phyloP scores from a whole-genome alignment of 2,797 vertebrate genomes.

The Falco peregrinus region DNA sequence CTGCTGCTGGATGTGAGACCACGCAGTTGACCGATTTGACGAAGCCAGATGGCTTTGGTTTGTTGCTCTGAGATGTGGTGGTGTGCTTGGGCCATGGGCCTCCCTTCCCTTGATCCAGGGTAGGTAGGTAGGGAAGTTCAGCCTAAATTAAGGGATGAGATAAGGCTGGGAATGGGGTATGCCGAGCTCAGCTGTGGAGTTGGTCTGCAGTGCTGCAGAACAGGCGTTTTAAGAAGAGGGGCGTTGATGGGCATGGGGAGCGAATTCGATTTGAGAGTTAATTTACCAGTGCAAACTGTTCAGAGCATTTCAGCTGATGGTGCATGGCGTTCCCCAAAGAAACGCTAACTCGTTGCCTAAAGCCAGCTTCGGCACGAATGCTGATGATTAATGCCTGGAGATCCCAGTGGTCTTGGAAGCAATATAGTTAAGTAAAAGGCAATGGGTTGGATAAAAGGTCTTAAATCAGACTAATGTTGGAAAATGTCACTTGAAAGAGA shows the following conservation, averaged over 20 bases:
- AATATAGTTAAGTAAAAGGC: conserved; percentile 71
- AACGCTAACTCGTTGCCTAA: conserved; percentile 15
- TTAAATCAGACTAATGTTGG: conserved; percentile 68
- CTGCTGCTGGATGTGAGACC: neutral
- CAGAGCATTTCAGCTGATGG: conserved; percentile 25
- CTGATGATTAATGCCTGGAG: conserved; percentile 50
- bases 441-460: conserved; percentile 71
- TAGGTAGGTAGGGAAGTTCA: neutral
- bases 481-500: conserved; percentile 72
- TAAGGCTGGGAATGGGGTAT: neutral
- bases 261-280: conserved; percentile 1
- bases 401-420: conserved; percentile 65
- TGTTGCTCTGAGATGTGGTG: rapidly evolving
- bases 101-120: neutral
- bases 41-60: neutral
- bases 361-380: conserved; percentile 31
- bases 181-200: neutral
- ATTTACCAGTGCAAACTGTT: conserved; percentile 32
- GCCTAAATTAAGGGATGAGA: neutral
- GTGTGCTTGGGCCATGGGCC: neutral
- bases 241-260: neutral
- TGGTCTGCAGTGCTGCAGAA: neutral
- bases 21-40: rapidly evolving
- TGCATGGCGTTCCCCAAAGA: neutral
- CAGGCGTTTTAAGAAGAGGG: neutral